phyloP scores from a whole-genome alignment of 2,113 vertebrate species.

The Glaucomys volans region DNA sequence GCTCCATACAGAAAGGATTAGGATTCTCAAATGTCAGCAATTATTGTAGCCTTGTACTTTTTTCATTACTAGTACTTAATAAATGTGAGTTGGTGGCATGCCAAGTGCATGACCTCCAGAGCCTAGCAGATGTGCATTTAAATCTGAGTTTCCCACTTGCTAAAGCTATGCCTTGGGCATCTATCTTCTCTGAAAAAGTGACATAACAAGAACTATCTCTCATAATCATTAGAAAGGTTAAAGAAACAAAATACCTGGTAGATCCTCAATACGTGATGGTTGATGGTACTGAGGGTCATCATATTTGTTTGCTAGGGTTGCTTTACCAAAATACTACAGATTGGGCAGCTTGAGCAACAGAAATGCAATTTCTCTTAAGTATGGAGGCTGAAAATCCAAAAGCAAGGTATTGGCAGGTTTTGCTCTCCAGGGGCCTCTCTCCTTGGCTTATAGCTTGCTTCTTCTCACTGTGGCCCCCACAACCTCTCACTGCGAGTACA shows the following conservation, averaged over 20 bases:
- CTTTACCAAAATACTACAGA: background rate
- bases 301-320: background rate
- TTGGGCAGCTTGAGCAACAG: background rate
- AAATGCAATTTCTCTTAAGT: background rate
- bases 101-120: background rate
- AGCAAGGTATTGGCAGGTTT: background rate
- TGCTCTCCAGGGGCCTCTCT: background rate
- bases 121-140: slow-evolving; percentile 15
- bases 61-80: background rate
- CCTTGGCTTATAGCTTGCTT: background rate
- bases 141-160: background rate
- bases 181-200: slow-evolving; percentile 21
- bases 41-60: background rate
- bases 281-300: too few relatives aligned
- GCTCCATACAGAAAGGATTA: slow-evolving; percentile 63
- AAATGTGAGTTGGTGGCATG: background rate
- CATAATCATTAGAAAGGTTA: background rate
- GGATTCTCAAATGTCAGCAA: slow-evolving; percentile 50
- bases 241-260: background rate
- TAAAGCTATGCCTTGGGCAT: background rate
- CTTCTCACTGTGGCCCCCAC: background rate
- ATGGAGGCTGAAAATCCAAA: background rate
- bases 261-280: background rate
- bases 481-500: background rate
- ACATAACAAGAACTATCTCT: background rate